Base-by-base conservation (phyloP, 2,113 vertebrate genomes). In the Daphoenositta chrysoptera region DNA sequence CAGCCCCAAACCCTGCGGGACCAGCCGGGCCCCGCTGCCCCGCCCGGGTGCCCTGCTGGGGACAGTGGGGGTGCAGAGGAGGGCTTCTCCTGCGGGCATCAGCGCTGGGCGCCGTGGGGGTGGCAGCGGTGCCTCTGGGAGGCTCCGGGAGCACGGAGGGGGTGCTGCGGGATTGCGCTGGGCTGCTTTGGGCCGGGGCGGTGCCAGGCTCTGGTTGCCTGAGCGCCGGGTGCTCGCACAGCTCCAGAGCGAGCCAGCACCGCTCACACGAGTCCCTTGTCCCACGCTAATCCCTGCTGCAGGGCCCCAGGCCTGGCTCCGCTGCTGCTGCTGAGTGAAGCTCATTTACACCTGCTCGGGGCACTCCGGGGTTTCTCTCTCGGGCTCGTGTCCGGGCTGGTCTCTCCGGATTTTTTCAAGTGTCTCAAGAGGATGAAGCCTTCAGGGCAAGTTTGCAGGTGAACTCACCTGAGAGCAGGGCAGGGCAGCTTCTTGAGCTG, bases 351-450 rank as follows among this genome's bases (percentile, higher is more conserved):
- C 56, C 63, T 50, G 42, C 69, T 58, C 30, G 3, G n/a, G 51
- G 53, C 16, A 0, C 9, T 4, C 8, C 1, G 8, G 16, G 30
- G 11, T 18, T 33, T 63, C 40, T 57, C 2, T 26, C 61, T 30
- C 30, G 30, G 50, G 6, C 19, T 21, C 16, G 4, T 35, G 35
- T 42, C 53, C 15, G 1, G 2, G 0, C 15, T 2, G 1, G 27
- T 37, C 5, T 51, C 30, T 22, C 35, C 3, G 7, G 30, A 2
- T 9, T 57, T 83, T 57, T 50, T 4, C 42, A 56, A 17, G 60
- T 47, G 19, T 66, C 26, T 45, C 37, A 4, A n/a, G 30, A 20
- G 78, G 54, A 12, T 13, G 60, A 51, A 3, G n/a, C 9, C 69
- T 18, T 33, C 65, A 45, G 48, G 48, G 76, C 42, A 35, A 24